Conservation (phyloP, 2,113 vertebrate species). For the Antigone vipio region DNA sequence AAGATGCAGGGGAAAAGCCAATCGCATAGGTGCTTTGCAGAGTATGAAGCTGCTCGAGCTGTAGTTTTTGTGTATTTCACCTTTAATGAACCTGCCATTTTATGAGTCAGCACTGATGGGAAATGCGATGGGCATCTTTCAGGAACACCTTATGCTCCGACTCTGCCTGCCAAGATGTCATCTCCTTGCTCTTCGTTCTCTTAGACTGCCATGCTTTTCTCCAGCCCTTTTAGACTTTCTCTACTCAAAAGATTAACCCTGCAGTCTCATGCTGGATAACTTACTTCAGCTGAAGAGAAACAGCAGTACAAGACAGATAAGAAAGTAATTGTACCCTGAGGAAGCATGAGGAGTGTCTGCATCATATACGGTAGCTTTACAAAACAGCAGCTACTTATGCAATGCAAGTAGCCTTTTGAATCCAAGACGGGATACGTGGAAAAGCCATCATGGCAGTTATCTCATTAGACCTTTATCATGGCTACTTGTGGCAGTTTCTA, state of each 20-base stretch:
- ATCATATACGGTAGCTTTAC: not conserved
- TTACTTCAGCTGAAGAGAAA: constrained; percentile 34
- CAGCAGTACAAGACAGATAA: constrained; percentile 43
- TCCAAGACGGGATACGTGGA: not conserved
- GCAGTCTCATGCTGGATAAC: not conserved
- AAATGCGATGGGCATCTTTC: not conserved
- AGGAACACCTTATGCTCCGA: not conserved
- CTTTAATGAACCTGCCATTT: constrained; percentile 25
- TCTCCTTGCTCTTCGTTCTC: not conserved
- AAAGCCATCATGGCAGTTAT: not conserved
- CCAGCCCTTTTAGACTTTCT: not conserved
- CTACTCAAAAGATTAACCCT: constrained; percentile 15
- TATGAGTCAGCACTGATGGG: constrained; percentile 16
- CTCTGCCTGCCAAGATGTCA: not conserved
- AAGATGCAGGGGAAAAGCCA: not conserved
- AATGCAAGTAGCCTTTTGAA: constrained; percentile 15
- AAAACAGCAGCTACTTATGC: constrained; percentile 19
- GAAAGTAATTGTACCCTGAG: constrained; percentile 34
- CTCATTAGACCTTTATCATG: not conserved
- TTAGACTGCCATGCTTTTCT: not conserved
- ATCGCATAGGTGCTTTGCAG: not conserved
- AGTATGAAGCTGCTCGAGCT: not conserved
- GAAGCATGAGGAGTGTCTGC: not conserved
- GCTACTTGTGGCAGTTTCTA: not conserved
- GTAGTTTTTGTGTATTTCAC: not conserved